Percentiles rank a stretch among this genome's conserved stretches.
phyloP scores from a whole-genome alignment of 2,113 vertebrate genomes.

The Hyperoodon ampullatus region DNA sequence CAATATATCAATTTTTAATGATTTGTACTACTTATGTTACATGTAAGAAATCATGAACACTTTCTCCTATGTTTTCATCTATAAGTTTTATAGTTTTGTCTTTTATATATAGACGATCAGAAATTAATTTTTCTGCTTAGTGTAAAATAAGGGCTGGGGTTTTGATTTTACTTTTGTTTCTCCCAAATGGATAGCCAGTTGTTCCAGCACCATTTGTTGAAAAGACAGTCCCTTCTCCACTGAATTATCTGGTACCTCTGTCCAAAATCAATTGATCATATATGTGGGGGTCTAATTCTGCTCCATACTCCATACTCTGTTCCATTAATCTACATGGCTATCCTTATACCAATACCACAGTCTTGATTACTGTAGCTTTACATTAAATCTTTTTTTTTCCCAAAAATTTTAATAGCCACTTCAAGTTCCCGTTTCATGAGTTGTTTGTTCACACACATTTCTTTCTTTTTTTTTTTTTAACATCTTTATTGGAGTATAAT shows the following conservation, averaged over 20 bases:
- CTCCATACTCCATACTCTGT: background rate
- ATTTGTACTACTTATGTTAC: background rate
- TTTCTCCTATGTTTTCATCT: background rate
- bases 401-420: no score
- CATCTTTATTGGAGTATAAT: no score
- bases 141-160: background rate
- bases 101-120: background rate
- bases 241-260: background rate
- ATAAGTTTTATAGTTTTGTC: background rate
- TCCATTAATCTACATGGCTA: accelerated
- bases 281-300: background rate
- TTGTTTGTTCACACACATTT: no score
- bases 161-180: background rate
- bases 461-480: no score
- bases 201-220: background rate
- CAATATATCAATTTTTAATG: background rate
- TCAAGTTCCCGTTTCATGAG: no score
- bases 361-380: background rate
- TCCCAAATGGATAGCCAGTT: background rate
- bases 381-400: background rate
- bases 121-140: background rate
- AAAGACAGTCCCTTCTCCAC: background rate
- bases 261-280: background rate
- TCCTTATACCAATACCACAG: no score
- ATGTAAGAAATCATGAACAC: background rate